phyloP scores from a whole-genome alignment of 2,888 invertebrate species.

The Sarcophaga rosellei region DNA sequence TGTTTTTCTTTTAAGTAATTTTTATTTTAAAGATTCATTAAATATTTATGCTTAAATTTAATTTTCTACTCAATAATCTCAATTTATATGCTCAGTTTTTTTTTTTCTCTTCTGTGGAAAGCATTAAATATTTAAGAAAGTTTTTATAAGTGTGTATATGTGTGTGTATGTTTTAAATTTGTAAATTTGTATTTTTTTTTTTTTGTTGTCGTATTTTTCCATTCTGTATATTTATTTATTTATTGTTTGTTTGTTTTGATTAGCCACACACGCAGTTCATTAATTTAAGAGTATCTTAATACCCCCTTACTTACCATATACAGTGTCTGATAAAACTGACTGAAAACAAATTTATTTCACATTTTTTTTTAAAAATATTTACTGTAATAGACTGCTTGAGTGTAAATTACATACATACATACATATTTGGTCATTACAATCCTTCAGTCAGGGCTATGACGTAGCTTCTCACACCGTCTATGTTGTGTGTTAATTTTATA shows the following conservation, averaged over 20 bases:
- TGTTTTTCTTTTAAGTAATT: not conserved
- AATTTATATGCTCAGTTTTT: not conserved
- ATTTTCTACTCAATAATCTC: constrained; percentile 50
- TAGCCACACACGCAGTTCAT: constrained; percentile 66
- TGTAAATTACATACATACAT: too few relatives aligned
- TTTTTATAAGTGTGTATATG: not conserved
- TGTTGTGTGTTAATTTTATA: too few relatives aligned
- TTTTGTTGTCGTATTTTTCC: constrained; percentile 32
- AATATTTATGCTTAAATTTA: constrained; percentile 64
- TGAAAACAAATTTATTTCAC: too few relatives aligned
- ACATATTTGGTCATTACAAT: too few relatives aligned
- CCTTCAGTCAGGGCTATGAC: too few relatives aligned
- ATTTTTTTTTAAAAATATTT: too few relatives aligned
- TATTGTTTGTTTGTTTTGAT: constrained; percentile 50
- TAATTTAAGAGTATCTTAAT: not conserved
- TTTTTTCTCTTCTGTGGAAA: not conserved
- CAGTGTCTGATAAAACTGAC: not conserved
- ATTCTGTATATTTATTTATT: not conserved
- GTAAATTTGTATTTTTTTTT: constrained; percentile 48
- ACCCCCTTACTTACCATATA: not conserved
- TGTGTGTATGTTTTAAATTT: constrained; percentile 36
- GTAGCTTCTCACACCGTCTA: too few relatives aligned
- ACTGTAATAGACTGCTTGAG: too few relatives aligned
- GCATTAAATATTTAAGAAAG: not conserved
- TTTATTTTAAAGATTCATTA: constrained; percentile 32